Evolutionary conservation across 2,113 vertebrate genomes (phyloP), one percentile per base, ranked within the genome.

Genomic region (Donacobius atricapilla): DNA sequence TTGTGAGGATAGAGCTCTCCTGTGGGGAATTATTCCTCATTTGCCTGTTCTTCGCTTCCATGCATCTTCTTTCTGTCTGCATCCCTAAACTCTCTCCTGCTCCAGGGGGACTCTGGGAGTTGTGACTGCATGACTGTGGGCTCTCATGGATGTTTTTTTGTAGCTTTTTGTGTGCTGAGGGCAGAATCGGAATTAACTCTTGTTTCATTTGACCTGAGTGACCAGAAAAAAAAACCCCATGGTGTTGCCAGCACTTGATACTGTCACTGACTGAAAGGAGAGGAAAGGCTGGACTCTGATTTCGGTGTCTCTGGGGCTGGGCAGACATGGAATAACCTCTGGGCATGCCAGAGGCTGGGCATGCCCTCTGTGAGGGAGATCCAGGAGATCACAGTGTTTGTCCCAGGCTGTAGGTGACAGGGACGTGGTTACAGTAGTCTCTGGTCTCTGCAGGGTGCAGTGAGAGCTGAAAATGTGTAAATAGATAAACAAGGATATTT

Each of bases 21-120:
- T 95, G 85, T 21, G 35, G 64, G 60, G 37, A 88, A 45, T 56
- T 70, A 27, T 37, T 83, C 87, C 47, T 87, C 75, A 48, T 92
- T 87, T 98, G 98, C 98, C 98, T 97, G 97, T 87, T 94, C 96
- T 95, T 94, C 96, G 96, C 97, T 97, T 97, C 97, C 97, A 90
- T 97, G 97, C 97, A 91, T 87, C 73, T 68, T 91, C 53, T 96
- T 94, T 97, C 93, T 97, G 94, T 96, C 95, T 96, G 79, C 96
- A 92, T 97, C 92, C 79, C 64, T 75, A 89, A 81, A 66, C 81
- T 94, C 96, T 92, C 86, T 94, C 97, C 95, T 96, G 96, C 96
- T 97, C 97, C 54, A 20, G 75, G 61, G 85, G 96, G 81, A 56
- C 45, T 63, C 94, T 96, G 96, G 97, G 95, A 96, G 96, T 94